A percentile compares a stretch with the other conserved stretches of the same genome.
Conservation (phyloP, 2,797 vertebrate species). For the Phoeniculus purpureus region DNA sequence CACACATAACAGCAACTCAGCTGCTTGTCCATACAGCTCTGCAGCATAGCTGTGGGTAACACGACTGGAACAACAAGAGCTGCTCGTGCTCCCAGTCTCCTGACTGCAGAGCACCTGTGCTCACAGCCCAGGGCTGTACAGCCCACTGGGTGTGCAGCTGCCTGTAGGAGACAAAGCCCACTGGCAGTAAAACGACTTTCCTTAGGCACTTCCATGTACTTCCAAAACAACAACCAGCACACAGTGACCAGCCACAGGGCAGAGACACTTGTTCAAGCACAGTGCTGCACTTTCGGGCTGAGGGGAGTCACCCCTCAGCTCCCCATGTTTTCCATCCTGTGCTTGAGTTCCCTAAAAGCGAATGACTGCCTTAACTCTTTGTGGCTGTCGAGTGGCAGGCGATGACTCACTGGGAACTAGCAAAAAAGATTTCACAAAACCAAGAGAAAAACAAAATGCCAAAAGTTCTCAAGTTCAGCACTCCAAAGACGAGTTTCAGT, state of each 20-base stretch:
- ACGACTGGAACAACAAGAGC: not conserved
- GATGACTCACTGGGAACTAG: slow-evolving; percentile 19
- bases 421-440: not conserved
- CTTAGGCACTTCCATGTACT: not conserved
- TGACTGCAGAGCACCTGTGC: not conserved
- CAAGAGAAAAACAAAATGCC: slow-evolving; percentile 20
- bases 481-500: slow-evolving; percentile 32
- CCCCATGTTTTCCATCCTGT: not conserved
- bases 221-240: not conserved
- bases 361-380: not conserved
- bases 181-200: not conserved
- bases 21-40: not conserved
- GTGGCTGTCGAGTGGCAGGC: not conserved
- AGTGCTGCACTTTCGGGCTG: not conserved
- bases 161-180: not conserved
- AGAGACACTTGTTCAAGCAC: not conserved
- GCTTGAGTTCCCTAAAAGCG: not conserved
- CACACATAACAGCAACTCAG: not conserved
- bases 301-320: not conserved
- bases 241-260: not conserved
- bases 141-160: not conserved
- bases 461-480: slow-evolving; percentile 58
- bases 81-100: not conserved
- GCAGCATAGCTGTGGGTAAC: not conserved
- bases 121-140: not conserved